phyloP scores from a whole-genome alignment of 2,113 vertebrate genomes.

The Neogale vison region DNA sequence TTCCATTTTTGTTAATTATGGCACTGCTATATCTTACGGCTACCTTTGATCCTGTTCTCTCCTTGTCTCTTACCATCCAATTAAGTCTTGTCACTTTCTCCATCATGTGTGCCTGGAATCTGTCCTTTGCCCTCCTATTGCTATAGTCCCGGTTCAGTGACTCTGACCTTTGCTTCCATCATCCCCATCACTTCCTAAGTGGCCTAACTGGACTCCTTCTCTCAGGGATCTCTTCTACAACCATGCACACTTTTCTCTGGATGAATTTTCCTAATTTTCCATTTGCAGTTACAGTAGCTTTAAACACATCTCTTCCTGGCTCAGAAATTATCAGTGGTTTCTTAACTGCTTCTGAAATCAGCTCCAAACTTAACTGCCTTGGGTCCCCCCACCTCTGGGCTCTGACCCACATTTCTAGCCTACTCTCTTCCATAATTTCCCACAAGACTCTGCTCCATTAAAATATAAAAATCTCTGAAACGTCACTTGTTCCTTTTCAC shows the following conservation, averaged over 20 bases:
- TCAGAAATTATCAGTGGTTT: background rate
- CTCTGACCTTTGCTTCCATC: background rate
- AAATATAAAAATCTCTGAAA: background rate
- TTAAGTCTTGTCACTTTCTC: background rate
- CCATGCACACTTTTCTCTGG: background rate
- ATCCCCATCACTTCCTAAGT: background rate
- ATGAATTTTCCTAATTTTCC: background rate
- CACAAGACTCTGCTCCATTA: background rate
- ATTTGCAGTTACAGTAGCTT: background rate
- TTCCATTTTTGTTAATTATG: background rate
- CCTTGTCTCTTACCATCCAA: background rate
- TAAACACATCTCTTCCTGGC: background rate
- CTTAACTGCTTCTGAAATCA: background rate
- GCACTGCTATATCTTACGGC: background rate
- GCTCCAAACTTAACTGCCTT: background rate
- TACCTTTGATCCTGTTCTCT: background rate
- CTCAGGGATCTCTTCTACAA: background rate
- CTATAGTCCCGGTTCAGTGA: rapidly evolving
- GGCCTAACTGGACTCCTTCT: background rate
- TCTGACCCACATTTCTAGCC: background rate
- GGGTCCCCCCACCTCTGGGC: background rate
- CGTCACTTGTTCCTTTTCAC: background rate
- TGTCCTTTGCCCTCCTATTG: background rate
- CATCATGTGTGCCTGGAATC: background rate
- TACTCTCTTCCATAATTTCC: background rate